phyloP scores from a whole-genome alignment of 2,888 invertebrate species.

The Eubasilissa splendida region DNA sequence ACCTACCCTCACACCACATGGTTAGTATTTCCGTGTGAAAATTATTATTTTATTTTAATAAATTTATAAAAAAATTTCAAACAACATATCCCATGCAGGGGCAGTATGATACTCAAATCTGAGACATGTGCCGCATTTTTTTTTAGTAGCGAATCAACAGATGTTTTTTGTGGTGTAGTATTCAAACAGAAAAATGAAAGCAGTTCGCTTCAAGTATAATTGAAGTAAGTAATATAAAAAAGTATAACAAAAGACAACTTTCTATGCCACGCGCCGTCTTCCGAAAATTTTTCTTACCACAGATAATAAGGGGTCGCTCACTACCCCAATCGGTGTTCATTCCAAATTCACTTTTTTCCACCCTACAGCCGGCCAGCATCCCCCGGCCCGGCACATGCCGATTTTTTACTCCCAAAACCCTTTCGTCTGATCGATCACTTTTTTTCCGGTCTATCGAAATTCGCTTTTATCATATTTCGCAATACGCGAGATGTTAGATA shows the following conservation, averaged over 20 bases:
- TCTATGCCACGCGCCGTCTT: conserved; percentile 36
- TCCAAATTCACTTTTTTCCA: conserved; percentile 3
- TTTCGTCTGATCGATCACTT: conserved; percentile 27
- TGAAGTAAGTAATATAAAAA: background rate
- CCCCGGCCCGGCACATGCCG: conserved; percentile 14
- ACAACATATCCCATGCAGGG: too few species aligned
- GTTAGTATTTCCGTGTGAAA: too few species aligned
- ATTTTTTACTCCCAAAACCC: conserved; percentile 21
- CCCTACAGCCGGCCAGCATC: background rate
- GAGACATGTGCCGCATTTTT: too few species aligned
- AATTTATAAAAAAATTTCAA: too few species aligned
- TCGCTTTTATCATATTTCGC: conserved; percentile 44
- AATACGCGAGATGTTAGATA: conserved; percentile 19
- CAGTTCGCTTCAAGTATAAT: background rate
- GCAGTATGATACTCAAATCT: too few species aligned
- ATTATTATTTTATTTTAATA: too few species aligned
- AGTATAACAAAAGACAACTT: conserved; percentile 19
- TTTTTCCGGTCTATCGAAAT: conserved; percentile 33
- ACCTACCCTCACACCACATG: too few species aligned
- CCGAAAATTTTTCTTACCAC: conserved; percentile 14
- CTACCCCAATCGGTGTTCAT: conserved; percentile 21
- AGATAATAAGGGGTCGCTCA: conserved; percentile 19
- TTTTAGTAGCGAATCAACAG: conserved; percentile 1
- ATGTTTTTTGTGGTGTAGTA: background rate
- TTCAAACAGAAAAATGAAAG: background rate